These are phyloP conservation scores for Seriola dumerili DNA, from an alignment of 2,113 vertebrate species.

Conservation along the genomic window DNA sequence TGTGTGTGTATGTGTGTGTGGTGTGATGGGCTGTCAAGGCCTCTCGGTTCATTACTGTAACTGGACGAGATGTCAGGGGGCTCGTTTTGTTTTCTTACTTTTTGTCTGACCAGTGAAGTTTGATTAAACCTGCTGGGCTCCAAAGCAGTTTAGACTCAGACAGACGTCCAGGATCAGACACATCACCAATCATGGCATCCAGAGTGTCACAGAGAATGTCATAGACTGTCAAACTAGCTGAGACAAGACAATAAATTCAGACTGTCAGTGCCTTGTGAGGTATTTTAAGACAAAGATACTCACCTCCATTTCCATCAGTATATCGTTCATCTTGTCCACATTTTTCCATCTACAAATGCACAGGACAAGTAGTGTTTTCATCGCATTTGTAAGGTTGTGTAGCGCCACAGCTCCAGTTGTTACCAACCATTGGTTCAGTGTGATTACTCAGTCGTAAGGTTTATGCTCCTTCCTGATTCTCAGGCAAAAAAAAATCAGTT, in stretches of 20 bases:
- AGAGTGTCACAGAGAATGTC: neutral
- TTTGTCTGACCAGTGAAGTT: slow-evolving; percentile 6
- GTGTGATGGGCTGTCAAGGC: slow-evolving; percentile 36
- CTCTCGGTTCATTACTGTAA: slow-evolving; percentile 44
- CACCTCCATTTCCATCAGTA: too few species aligned
- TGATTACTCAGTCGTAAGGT: too few species aligned
- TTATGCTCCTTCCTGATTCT: too few species aligned
- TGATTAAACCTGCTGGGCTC: slow-evolving; percentile 29
- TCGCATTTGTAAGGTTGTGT: too few species aligned
- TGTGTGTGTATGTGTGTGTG: slow-evolving; percentile 15
- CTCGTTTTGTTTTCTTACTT: slow-evolving; percentile 33
- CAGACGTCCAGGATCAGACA: neutral
- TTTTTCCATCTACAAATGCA: too few species aligned
- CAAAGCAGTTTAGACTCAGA: neutral
- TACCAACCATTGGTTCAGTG: too few species aligned
- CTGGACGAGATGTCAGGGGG: slow-evolving; percentile 27
- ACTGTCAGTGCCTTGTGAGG: neutral
- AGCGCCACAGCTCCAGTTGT: too few species aligned
- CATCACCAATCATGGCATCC: neutral
- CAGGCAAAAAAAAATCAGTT: too few species aligned
- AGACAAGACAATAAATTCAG: neutral
- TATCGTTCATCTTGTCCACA: too few species aligned
- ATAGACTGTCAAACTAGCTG: neutral
- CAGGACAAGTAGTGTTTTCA: too few species aligned
- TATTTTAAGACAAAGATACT: neutral